Percentiles rank a stretch among this genome's conserved stretches.
These are phyloP conservation scores for Drosophila pseudoobscura DNA, from an alignment of 1,140 invertebrate genomes.

Conservation along the genomic window DNA sequence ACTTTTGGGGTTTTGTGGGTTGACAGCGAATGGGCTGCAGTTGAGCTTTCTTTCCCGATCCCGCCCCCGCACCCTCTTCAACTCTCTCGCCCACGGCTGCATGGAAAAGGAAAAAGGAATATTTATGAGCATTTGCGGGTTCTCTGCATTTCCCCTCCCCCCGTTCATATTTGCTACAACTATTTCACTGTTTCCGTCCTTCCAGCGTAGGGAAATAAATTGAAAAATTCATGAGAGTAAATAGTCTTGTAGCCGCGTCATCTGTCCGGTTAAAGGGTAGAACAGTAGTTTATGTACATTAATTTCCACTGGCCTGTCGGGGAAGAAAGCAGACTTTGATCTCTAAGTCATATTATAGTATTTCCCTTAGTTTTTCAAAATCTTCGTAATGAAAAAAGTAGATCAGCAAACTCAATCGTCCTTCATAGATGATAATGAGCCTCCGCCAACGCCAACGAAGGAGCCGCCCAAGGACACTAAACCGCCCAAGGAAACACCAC, in stretches of 20 bases:
- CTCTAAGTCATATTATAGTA: too few relatives aligned
- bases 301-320: too few relatives aligned
- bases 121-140: slow-evolving; percentile 63
- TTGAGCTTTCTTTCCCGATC: slow-evolving; percentile 29
- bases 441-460: too few relatives aligned
- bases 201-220: slow-evolving; percentile 22
- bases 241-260: slow-evolving; percentile 12
- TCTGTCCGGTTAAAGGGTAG: not conserved
- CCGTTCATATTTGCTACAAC: slow-evolving; percentile 2
- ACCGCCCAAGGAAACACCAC: too few relatives aligned
- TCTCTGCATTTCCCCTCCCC: slow-evolving; percentile 17
- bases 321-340: too few relatives aligned
- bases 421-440: too few relatives aligned
- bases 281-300: not conserved
- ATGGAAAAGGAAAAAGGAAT: slow-evolving; percentile 37
- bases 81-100: not conserved
- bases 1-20: slow-evolving; percentile 33
- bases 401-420: too few relatives aligned
- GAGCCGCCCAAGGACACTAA: too few relatives aligned
- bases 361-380: too few relatives aligned
- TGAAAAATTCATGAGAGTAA: slow-evolving; percentile 26
- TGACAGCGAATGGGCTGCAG: slow-evolving; percentile 30
- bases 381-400: too few relatives aligned
- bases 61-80: slow-evolving; percentile 7
- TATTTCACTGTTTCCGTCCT: too few relatives aligned